phyloP scores from a whole-genome alignment of 2,113 vertebrate genomes.

The Cyrtonyx montezumae region DNA sequence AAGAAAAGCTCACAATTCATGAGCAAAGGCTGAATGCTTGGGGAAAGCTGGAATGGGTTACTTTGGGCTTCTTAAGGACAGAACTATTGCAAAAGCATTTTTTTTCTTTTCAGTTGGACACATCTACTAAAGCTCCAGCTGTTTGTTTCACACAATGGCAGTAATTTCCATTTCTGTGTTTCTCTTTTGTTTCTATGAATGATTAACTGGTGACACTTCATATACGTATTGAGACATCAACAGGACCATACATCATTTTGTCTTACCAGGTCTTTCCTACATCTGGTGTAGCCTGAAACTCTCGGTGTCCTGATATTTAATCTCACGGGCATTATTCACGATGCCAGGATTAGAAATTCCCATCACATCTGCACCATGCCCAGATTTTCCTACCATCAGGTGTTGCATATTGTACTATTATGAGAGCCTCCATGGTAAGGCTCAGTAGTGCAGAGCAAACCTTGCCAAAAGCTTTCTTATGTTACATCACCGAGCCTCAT shows the following conservation, averaged over 20 bases:
- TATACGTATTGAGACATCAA: not conserved
- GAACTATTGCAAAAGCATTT: not conserved
- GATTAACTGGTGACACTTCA: not conserved
- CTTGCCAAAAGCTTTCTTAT: not conserved
- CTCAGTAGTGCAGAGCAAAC: not conserved
- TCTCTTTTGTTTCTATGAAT: constrained; percentile 8
- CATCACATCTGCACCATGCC: rapidly evolving
- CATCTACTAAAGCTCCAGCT: not conserved
- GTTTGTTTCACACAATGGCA: not conserved
- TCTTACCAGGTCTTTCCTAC: not conserved
- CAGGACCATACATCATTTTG: not conserved
- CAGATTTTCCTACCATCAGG: not conserved
- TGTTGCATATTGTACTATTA: not conserved
- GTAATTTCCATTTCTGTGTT: not conserved
- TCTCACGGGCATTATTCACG: not conserved
- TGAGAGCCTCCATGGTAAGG: not conserved
- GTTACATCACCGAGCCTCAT: not conserved
- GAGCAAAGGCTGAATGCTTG: rapidly evolving
- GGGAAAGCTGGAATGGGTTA: not conserved
- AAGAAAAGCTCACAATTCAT: not conserved
- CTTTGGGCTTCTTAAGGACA: not conserved
- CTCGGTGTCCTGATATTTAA: not conserved
- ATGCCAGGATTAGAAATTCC: not conserved
- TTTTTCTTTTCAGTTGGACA: not conserved
- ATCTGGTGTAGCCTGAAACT: not conserved